Conservation (phyloP, 1,140 invertebrate species). For the Halictus rubicundus region DNA sequence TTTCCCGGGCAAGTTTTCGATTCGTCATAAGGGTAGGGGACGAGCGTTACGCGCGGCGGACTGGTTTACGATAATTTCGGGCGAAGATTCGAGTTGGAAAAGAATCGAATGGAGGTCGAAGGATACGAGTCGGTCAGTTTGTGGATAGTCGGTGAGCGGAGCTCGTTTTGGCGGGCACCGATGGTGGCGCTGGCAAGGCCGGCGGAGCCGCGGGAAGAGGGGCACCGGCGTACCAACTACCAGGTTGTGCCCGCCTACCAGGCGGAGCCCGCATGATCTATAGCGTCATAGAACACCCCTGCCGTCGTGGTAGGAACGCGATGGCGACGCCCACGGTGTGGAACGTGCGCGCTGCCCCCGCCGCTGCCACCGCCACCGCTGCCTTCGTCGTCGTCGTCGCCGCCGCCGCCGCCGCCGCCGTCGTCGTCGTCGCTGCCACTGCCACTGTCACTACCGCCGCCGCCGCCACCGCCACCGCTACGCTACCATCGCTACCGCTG, state of each 20-base stretch:
- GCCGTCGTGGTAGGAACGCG: slow-evolving; percentile 64
- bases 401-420: slow-evolving; percentile 40
- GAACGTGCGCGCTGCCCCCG: slow-evolving; percentile 69
- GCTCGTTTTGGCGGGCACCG: slow-evolving; percentile 59
- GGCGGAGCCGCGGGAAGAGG: slow-evolving; percentile 47
- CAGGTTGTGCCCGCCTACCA: slow-evolving; percentile 58
- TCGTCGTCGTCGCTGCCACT: slow-evolving; percentile 14
- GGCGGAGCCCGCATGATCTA: slow-evolving; percentile 79
- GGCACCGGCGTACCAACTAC: slow-evolving; percentile 62
- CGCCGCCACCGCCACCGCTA: slow-evolving; percentile 27
- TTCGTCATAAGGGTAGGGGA: neutral
- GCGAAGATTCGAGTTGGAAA: slow-evolving; percentile 21
- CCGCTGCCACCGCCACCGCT: slow-evolving; percentile 40
- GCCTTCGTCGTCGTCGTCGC: slow-evolving; percentile 13
- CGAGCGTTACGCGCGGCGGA: neutral
- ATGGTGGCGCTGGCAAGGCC: slow-evolving; percentile 57
- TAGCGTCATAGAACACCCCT: slow-evolving; percentile 80
- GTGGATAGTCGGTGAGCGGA: slow-evolving; percentile 39
- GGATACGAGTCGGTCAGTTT: slow-evolving; percentile 31
- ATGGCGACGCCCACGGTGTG: slow-evolving; percentile 68
- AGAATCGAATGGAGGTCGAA: slow-evolving; percentile 43
- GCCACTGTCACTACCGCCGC: slow-evolving; percentile 27
- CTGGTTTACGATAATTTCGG: slow-evolving; percentile 27
- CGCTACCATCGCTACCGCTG: slow-evolving; percentile 1
- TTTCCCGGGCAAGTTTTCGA: neutral